These are phyloP conservation scores for Manis pentadactyla DNA, from an alignment of 2,797 vertebrate genomes.

Conservation along the genomic window DNA sequence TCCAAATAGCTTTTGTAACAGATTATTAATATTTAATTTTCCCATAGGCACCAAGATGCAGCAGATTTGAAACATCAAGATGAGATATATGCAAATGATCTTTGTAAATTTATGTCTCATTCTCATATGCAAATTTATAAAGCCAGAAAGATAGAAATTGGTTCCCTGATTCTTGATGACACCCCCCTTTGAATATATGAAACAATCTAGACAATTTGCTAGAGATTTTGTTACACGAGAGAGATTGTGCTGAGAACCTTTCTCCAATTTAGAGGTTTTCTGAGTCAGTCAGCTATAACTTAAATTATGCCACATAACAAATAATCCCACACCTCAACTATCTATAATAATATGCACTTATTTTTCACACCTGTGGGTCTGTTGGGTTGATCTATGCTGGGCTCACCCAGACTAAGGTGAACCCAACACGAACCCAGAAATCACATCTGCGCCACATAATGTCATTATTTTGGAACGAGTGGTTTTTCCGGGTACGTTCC, in stretches of 20 bases:
- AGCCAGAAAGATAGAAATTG: not conserved
- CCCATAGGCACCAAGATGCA: accelerated
- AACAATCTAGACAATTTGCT: not conserved
- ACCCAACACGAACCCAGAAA: accelerated
- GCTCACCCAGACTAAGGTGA: not conserved
- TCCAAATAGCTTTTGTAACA: not conserved
- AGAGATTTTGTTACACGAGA: too few relatives aligned
- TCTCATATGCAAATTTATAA: accelerated
- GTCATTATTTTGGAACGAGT: not conserved
- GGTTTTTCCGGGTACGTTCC: not conserved
- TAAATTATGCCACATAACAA: not conserved
- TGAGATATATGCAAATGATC: not conserved
- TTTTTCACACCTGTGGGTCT: not conserved
- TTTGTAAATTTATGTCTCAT: too few relatives aligned
- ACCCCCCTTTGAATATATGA: not conserved
- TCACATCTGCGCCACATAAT: accelerated
- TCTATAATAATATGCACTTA: too few relatives aligned
- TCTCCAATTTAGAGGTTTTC: accelerated
- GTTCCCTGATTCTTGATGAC: too few relatives aligned
- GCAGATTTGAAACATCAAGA: not conserved
- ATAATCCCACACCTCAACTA: too few relatives aligned
- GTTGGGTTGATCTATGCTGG: not conserved
- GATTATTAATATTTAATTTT: not conserved
- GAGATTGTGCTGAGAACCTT: too few relatives aligned
- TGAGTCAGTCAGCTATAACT: not conserved